Base-by-base conservation (phyloP, 2,888 invertebrate genomes). In the Esperia sulphurella region DNA sequence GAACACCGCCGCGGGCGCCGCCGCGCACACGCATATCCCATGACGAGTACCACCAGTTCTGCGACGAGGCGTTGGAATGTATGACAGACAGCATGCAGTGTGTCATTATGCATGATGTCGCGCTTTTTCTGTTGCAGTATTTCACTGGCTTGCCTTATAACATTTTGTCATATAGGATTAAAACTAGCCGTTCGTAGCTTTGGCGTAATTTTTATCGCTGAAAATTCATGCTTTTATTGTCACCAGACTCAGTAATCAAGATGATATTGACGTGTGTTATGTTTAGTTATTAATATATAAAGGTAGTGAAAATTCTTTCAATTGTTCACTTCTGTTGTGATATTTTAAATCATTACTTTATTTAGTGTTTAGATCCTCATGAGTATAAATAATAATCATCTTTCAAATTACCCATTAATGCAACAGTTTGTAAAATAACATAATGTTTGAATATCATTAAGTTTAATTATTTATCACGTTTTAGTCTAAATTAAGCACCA, bases 11-110 rank as follows among this genome's bases (percentile, higher is more conserved):
- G 21, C 78, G 90, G 14, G 89, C 89, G 51, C 90, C 90, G 58
- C 90, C 89, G 41, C 85, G 90, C 66, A 78, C 90, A 42, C 83
- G 80, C 69, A 91, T 93, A 74, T 92, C 94, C 48, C 92, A 93
- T 81, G 93, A 94, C 84, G 95, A 95, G 83, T 95, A 94, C 83
- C 94, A 94, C 79, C 93, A 93, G 83, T 94, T 94, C 88, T 94
- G 93, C 89, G 94, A 95, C 87, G 92, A 93, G 74, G 93, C 94
- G 74, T 92, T 95, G 65, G 95, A 96, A 92, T 94, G 94, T 94
- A 94, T 79, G 91, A 70, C 64, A 64, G 91, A 70, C 64, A 64
- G 75, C 76, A 77, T 76, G 75, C 52, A 49, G 60, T 41, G 14
- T 41, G 46, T 41, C 41, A n/a, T 47, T 37, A 42, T 33, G 41